Conservation (phyloP, 2,888 invertebrate genomes). For the Caenorhabditis afra region DNA sequence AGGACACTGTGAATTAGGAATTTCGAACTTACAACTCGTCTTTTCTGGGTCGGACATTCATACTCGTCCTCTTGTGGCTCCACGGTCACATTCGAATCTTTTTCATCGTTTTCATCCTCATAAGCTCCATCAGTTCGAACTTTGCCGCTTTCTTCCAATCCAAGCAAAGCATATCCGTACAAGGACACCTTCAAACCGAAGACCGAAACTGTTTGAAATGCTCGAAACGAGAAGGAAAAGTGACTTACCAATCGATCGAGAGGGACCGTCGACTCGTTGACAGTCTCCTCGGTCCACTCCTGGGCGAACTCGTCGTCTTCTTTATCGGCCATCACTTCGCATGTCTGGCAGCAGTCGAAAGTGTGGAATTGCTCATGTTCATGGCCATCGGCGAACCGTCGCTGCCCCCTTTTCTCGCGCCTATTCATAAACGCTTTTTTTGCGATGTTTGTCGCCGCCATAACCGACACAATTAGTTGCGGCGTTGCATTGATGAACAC, state of each 20-base stretch:
- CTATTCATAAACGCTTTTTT: constrained; percentile 39
- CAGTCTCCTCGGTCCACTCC: constrained; percentile 45
- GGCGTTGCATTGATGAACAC: constrained; percentile 4
- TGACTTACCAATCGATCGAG: constrained; percentile 42
- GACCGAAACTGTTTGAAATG: not conserved
- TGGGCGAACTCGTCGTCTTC: constrained; percentile 41
- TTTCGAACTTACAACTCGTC: constrained; percentile 17
- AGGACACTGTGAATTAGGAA: no score
- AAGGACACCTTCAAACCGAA: constrained; percentile 41
- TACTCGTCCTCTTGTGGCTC: constrained; percentile 16
- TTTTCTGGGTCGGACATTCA: constrained; percentile 21
- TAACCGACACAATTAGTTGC: constrained; percentile 36
- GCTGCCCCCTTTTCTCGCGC: not conserved
- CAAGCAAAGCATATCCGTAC: constrained; percentile 54
- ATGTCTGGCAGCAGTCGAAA: not conserved
- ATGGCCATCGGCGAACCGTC: not conserved
- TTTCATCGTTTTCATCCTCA: no score
- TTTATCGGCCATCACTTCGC: constrained; percentile 24
- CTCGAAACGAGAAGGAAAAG: not conserved
- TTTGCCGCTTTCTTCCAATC: constrained; percentile 29
- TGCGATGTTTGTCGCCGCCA: constrained; percentile 6
- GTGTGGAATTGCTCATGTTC: not conserved
- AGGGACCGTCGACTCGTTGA: constrained; percentile 13
- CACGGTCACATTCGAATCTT: not conserved
- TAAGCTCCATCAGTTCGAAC: no score